Base-by-base conservation (phyloP, 2,888 invertebrate genomes). In the Neoascia interrupta region DNA sequence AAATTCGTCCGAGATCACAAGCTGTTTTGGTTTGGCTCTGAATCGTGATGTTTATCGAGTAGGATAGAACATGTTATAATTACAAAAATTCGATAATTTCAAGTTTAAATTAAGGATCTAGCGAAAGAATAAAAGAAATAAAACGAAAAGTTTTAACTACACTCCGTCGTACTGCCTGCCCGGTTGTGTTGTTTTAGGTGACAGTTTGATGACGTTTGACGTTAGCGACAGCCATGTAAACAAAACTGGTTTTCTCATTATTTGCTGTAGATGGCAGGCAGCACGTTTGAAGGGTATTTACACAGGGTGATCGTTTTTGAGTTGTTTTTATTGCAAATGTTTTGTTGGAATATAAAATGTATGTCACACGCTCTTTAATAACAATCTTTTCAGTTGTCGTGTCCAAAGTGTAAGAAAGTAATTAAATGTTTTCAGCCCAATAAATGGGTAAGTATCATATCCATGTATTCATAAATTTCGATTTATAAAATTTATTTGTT, bases 61-160 rank as follows among this genome's bases (percentile, higher is more conserved):
- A n/a, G n/a, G n/a, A n/a, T n/a, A n/a, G n/a, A n/a, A 31, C 58
- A 43, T 58, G 2, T 3, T 58, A 15, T 34, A 6, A 19, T 43
- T 28, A n/a, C 3, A 10, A 10, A 60, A 23, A 16, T 28, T 11
- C 3, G 10, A 28, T 10, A 1, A n/a, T n/a, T n/a, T n/a, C 5
- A 36, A 58, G 10, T 26, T 51, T 15, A 54, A 66, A 45, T 36
- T 51, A 53, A 15, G 15, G 28, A 19, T 69, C 21, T 37, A 18
- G 61, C 1, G 28, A 69, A 61, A 16, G 19, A n/a, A n/a, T 41
- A 41, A 56, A 61, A 47, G 49, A 31, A 18, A 69, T 34, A 61
- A 47, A 61, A 63, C 63, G 19, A 34, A 61, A 69, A 61, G 6
- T 23, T 19, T n/a, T n/a, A n/a, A 2, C 34, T 34, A 34, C 36